A percentile compares a stretch with the other conserved stretches of the same genome.
Conservation (phyloP, 2,797 vertebrate genomes). For the Hypotaenidia okinawae region DNA sequence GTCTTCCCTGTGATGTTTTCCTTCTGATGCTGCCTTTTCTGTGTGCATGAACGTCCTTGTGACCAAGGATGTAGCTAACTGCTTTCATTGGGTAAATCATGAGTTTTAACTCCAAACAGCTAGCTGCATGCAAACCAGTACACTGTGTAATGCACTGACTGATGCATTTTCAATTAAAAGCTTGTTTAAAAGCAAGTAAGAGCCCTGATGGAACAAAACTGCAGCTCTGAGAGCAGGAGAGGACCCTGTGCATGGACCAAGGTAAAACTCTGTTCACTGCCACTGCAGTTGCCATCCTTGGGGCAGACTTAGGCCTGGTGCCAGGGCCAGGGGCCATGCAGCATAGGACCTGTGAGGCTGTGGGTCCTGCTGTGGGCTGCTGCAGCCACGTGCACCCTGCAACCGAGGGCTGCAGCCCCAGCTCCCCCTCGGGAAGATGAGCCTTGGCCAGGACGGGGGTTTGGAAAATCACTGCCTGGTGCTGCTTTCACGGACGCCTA, state of each 20-base stretch:
- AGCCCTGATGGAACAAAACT: slow-evolving; percentile 9
- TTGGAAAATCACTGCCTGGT: neutral
- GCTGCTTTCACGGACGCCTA: neutral
- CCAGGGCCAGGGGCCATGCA: neutral
- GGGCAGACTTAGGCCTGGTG: neutral
- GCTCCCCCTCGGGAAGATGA: neutral
- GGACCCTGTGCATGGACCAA: neutral
- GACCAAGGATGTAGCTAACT: neutral
- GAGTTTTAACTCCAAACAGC: slow-evolving; percentile 65
- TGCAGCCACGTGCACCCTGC: neutral
- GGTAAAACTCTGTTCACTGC: neutral
- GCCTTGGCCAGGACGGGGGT: fast-evolving
- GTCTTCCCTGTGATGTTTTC: neutral
- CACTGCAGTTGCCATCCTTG: neutral
- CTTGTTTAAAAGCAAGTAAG: slow-evolving; percentile 54
- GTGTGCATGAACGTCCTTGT: neutral
- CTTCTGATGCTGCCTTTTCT: neutral
- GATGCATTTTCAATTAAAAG: slow-evolving; percentile 56
- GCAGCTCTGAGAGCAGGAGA: slow-evolving; percentile 4
- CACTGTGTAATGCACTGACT: slow-evolving; percentile 56
- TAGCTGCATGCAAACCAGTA: slow-evolving; percentile 64
- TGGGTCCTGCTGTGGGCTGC: neutral
- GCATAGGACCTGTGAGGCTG: neutral
- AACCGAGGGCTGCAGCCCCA: neutral
- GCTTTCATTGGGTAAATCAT: slow-evolving; percentile 62